Conservation (phyloP, 2,797 vertebrate species). For the Spinibarbus caldwelli region DNA sequence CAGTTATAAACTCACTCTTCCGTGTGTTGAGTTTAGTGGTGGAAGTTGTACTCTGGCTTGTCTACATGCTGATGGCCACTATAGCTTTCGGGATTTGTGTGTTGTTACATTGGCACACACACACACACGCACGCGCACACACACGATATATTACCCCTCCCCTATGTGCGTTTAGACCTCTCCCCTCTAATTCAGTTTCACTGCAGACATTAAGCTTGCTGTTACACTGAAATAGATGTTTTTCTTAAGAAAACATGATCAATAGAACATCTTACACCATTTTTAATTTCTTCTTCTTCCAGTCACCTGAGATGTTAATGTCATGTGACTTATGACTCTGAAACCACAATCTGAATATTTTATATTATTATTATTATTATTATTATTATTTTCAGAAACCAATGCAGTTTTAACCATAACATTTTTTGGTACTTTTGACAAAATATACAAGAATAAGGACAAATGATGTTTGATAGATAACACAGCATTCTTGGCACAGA, state of each 20-base stretch:
- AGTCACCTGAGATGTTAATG: background rate
- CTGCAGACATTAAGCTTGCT: conserved; percentile 2
- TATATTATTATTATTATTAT: background rate
- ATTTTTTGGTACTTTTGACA: background rate
- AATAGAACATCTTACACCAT: background rate
- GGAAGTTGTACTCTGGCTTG: conserved; percentile 38
- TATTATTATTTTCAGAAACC: background rate
- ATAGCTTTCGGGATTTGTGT: conserved; percentile 63
- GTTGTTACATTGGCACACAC: conserved; percentile 9
- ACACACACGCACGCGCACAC: background rate
- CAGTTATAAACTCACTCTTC: conserved; percentile 17
- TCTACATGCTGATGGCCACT: conserved; percentile 54
- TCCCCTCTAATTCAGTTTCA: conserved; percentile 12
- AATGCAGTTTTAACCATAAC: background rate
- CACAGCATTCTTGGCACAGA: no score
- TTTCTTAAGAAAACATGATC: background rate
- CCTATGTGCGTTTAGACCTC: background rate
- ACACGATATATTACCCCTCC: no score
- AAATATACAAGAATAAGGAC: background rate
- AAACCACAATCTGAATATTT: background rate
- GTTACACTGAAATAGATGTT: conserved; percentile 20
- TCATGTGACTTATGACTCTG: background rate
- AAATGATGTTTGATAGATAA: background rate
- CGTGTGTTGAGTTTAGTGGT: conserved; percentile 16
- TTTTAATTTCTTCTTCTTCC: background rate